These are phyloP conservation scores for Streptopelia turtur DNA, from an alignment of 2,797 vertebrate genomes.

Conservation along the genomic window DNA sequence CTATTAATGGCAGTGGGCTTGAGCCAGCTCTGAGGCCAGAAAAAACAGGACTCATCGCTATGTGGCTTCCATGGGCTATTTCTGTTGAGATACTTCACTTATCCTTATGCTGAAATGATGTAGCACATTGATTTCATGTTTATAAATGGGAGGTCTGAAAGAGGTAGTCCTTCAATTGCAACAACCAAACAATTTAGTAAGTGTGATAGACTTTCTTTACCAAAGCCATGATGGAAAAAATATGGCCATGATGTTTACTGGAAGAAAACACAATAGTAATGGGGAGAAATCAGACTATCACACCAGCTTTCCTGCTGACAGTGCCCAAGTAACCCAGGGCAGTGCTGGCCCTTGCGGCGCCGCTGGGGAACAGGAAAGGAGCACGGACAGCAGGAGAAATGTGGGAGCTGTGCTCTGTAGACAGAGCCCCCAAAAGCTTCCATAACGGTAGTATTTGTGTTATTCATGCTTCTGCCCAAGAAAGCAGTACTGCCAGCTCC, in stretches of 20 bases:
- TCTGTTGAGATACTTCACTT: background rate
- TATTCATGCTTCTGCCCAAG: no score
- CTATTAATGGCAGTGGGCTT: background rate
- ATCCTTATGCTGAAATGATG: background rate
- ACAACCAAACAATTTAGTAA: background rate
- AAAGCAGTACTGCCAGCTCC: background rate
- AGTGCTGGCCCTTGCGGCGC: fast-evolving
- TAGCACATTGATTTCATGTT: background rate
- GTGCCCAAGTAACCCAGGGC: background rate
- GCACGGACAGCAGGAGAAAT: background rate
- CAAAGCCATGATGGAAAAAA: background rate
- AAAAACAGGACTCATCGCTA: background rate
- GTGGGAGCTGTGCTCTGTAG: background rate
- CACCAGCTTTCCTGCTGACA: background rate
- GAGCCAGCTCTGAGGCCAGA: background rate
- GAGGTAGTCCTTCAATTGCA: background rate
- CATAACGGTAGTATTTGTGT: background rate
- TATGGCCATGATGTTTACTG: fast-evolving
- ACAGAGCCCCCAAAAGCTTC: background rate
- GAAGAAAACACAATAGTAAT: background rate
- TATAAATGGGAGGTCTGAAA: background rate
- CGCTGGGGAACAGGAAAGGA: fast-evolving
- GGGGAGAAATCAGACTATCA: background rate
- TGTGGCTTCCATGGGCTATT: background rate
- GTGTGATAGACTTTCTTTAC: background rate